Conservation (phyloP, 2,797 vertebrate genomes). For the Myotis planiceps region DNA sequence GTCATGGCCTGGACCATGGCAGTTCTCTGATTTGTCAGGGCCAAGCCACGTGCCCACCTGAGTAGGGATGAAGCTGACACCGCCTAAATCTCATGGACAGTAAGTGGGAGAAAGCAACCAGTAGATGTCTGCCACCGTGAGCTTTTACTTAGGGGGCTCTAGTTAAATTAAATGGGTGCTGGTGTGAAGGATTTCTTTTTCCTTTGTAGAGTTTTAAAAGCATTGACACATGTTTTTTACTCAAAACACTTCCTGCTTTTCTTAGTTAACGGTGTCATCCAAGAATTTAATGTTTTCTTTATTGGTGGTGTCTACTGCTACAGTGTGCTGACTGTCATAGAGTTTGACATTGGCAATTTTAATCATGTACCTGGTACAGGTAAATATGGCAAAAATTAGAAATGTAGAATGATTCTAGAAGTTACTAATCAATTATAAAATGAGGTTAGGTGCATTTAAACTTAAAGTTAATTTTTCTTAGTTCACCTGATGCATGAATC, state of each 20-base stretch:
- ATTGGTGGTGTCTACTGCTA: neutral
- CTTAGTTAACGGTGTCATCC: neutral
- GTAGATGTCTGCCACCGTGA: neutral
- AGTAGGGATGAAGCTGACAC: neutral
- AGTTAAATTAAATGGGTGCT: neutral
- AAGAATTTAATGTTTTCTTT: neutral
- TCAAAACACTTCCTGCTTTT: neutral
- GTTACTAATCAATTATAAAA: no score
- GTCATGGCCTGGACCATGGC: neutral
- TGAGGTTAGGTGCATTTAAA: no score
- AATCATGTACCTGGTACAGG: no score
- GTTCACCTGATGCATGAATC: no score
- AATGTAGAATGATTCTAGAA: no score
- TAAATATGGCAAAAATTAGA: no score
- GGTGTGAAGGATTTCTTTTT: neutral
- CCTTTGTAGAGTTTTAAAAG: conserved; percentile 1
- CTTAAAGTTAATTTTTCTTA: no score
- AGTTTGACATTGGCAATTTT: neutral
- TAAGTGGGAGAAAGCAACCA: neutral
- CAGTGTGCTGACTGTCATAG: neutral
- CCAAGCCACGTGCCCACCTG: neutral
- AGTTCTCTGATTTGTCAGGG: neutral
- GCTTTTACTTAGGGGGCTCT: neutral
- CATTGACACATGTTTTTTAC: conserved; percentile 25
- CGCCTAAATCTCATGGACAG: neutral